Percentiles rank a stretch among this genome's conserved stretches.
phyloP scores from a whole-genome alignment of 2,797 vertebrate genomes.

The Myotis planiceps region DNA sequence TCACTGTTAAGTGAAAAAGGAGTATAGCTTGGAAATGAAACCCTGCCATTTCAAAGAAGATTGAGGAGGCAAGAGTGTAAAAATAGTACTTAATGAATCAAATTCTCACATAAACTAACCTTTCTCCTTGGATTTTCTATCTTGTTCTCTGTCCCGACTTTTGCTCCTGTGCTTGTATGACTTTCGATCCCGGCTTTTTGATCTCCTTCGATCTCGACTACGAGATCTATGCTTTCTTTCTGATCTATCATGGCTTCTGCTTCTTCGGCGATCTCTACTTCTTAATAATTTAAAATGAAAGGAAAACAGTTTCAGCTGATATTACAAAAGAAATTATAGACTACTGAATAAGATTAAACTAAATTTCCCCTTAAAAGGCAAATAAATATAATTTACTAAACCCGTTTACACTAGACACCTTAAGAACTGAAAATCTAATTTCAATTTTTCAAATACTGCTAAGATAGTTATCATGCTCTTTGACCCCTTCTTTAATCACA shows the following conservation, averaged over 20 bases:
- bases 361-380: slow-evolving; percentile 37
- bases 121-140: slow-evolving; percentile 97
- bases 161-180: slow-evolving; percentile 95
- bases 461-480: neutral
- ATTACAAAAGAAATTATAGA: slow-evolving; percentile 34
- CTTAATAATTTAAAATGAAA: slow-evolving; percentile 78
- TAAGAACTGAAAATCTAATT: neutral
- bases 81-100: neutral
- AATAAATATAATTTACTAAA: neutral
- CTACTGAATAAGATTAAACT: neutral
- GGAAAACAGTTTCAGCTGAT: slow-evolving; percentile 12
- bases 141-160: slow-evolving; percentile 94
- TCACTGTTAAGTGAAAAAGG: neutral
- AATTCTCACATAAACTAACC: slow-evolving; percentile 87
- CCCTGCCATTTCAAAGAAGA: neutral
- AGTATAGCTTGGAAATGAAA: neutral
- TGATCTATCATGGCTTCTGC: slow-evolving; percentile 93
- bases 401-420: slow-evolving; percentile 14
- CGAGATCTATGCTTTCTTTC: slow-evolving; percentile 97
- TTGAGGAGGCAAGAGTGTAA: neutral
- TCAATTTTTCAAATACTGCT: neutral
- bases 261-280: slow-evolving; percentile 91
- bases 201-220: slow-evolving; percentile 94
- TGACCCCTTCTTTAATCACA: neutral
- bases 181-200: slow-evolving; percentile 96